Evolutionary conservation across 2,888 invertebrate species (phyloP).

Genomic region (Trilocha varians): DNA sequence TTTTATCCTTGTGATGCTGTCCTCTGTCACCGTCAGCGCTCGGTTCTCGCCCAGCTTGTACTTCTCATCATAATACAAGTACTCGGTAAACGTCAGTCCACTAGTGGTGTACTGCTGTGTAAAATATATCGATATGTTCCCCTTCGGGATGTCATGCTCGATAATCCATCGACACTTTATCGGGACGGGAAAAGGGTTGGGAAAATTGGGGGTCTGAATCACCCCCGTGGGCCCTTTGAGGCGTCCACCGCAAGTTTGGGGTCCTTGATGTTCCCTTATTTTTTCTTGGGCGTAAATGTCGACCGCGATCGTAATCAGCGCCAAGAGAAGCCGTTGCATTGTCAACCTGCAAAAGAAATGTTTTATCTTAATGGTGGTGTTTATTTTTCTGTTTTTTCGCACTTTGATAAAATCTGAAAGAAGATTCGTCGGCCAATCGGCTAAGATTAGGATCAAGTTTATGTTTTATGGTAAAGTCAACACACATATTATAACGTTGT

Average conservation of each 20-base stretch:
- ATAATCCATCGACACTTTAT: slow-evolving; percentile 91
- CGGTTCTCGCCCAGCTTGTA: slow-evolving; percentile 78
- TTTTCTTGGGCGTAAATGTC: slow-evolving; percentile 38
- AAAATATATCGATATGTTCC: slow-evolving; percentile 87
- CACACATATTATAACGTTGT: too few relatives aligned
- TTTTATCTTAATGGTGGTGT: slow-evolving; percentile 1
- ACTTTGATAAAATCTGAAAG: too few relatives aligned
- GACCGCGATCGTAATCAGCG: slow-evolving; percentile 39
- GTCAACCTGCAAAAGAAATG: slow-evolving; percentile 43
- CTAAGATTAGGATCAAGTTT: too few relatives aligned
- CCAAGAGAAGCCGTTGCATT: slow-evolving; percentile 43
- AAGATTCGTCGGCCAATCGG: too few relatives aligned
- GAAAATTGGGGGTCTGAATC: slow-evolving; percentile 89
- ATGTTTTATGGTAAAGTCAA: too few relatives aligned
- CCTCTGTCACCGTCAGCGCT: slow-evolving; percentile 80
- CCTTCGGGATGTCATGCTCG: slow-evolving; percentile 80
- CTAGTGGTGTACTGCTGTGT: slow-evolving; percentile 90
- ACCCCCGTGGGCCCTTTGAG: slow-evolving; percentile 78
- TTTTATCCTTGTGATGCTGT: slow-evolving; percentile 79
- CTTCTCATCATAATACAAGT: slow-evolving; percentile 81
- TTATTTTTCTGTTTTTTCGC: too few relatives aligned
- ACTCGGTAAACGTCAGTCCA: slow-evolving; percentile 83
- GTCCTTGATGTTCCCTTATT: slow-evolving; percentile 47
- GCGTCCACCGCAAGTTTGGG: slow-evolving; percentile 77
- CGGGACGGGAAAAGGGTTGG: slow-evolving; percentile 84